These are phyloP conservation scores for Drosophila insularis DNA, from an alignment of 1,140 invertebrate genomes.

Conservation along the genomic window DNA sequence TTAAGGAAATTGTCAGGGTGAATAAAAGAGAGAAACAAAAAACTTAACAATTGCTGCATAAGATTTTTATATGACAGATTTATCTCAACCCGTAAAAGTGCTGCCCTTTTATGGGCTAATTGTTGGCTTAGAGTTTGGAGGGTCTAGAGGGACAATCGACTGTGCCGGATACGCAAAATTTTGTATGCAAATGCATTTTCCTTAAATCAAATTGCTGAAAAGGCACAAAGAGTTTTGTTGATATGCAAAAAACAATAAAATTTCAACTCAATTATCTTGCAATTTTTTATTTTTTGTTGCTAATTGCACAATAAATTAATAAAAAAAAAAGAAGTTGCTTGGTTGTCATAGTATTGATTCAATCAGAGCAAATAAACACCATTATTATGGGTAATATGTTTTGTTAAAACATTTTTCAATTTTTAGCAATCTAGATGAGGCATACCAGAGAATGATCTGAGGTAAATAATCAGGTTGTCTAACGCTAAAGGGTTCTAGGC, in stretches of 20 bases:
- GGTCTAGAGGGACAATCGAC: not conserved
- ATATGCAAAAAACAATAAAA: not conserved
- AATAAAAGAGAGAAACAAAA: not conserved
- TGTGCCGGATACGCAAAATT: conserved; percentile 8
- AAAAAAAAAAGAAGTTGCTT: not conserved
- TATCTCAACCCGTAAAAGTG: conserved; percentile 12
- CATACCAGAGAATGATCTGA: not conserved
- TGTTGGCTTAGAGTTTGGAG: not conserved
- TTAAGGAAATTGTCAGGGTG: conserved; percentile 8
- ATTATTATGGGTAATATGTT: conserved; percentile 2
- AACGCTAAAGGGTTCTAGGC: conserved; percentile 12
- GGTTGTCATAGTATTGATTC: not conserved
- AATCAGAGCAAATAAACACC: conserved; percentile 1
- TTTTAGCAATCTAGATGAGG: not conserved
- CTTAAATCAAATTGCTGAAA: not conserved
- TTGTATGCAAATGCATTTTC: conserved; percentile 3
- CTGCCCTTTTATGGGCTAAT: not conserved
- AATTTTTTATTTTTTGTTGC: not conserved
- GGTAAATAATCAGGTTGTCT: conserved; percentile 17
- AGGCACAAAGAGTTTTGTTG: not conserved
- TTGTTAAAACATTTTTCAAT: conserved; percentile 9
- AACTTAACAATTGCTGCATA: not conserved
- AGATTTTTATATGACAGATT: conserved; percentile 11
- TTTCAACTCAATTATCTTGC: not conserved
- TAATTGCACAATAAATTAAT: conserved; percentile 3